Conservation (phyloP, 2,113 vertebrate genomes). For the Gila orcuttii region DNA sequence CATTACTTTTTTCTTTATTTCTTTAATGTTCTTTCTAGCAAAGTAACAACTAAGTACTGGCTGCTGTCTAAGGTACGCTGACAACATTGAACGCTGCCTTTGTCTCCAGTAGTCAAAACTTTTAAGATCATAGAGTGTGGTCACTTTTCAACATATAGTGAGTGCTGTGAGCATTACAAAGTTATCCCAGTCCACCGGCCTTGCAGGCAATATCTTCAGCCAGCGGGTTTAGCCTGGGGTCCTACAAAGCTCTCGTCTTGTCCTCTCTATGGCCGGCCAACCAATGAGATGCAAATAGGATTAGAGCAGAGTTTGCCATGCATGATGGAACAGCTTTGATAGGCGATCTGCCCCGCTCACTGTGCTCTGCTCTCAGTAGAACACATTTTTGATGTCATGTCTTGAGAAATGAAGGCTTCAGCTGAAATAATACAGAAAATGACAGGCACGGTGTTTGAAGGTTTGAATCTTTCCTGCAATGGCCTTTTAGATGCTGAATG, state of each 20-base stretch:
- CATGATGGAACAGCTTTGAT: constrained; percentile 53
- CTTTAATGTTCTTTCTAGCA: background rate
- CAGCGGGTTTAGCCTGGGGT: constrained; percentile 41
- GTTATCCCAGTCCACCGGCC: constrained; percentile 28
- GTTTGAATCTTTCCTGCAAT: background rate
- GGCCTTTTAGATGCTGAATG: background rate
- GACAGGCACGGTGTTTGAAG: background rate
- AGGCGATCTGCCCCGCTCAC: constrained; percentile 5
- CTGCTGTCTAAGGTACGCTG: background rate
- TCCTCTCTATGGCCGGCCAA: constrained; percentile 34
- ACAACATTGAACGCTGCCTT: background rate
- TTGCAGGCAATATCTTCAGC: constrained; percentile 35
- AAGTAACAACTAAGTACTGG: background rate
- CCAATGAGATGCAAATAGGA: constrained; percentile 49
- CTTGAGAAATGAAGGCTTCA: constrained; percentile 34
- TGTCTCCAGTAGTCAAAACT: background rate
- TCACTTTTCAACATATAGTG: constrained; percentile 31
- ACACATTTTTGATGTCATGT: constrained; percentile 42
- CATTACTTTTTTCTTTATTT: background rate
- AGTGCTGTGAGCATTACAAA: background rate
- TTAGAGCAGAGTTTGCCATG: constrained; percentile 52
- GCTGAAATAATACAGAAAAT: constrained; percentile 3
- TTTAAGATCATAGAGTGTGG: constrained; percentile 13
- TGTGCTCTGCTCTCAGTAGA: constrained; percentile 42
- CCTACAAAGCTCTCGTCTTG: constrained; percentile 51